Evolutionary conservation across 2,113 vertebrate species (phyloP).

Genomic region (Misgurnus anguillicaudatus): DNA sequence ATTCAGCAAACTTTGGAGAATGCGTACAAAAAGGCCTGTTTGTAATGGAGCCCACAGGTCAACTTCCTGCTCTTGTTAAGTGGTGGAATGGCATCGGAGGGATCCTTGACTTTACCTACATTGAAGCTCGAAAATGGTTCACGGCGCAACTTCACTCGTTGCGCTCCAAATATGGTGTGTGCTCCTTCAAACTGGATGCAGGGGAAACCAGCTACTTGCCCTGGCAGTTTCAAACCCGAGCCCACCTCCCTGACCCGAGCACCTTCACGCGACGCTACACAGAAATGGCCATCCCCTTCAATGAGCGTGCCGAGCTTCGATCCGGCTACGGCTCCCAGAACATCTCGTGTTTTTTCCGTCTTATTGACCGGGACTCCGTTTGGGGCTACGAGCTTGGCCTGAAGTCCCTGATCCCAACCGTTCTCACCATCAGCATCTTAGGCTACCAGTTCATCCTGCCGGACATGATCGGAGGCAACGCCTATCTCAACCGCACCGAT

Average conservation of each 20-base stretch:
- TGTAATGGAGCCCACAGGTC: slow-evolving; percentile 79
- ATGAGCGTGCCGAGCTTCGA: slow-evolving; percentile 85
- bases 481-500: slow-evolving; percentile 71
- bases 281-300: slow-evolving; percentile 90
- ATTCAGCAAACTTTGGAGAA: slow-evolving; percentile 80
- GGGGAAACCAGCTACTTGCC: slow-evolving; percentile 94
- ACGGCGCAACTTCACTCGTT: slow-evolving; percentile 80
- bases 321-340: slow-evolving; percentile 94
- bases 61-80: slow-evolving; percentile 81
- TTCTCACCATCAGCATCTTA: slow-evolving; percentile 92
- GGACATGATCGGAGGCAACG: slow-evolving; percentile 90
- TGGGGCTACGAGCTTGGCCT: slow-evolving; percentile 94
- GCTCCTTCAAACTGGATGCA: slow-evolving; percentile 93
- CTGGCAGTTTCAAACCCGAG: slow-evolving; percentile 84
- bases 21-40: slow-evolving; percentile 83
- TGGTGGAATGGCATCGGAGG: slow-evolving; percentile 95
- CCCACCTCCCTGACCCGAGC: slow-evolving; percentile 83
- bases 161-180: slow-evolving; percentile 80
- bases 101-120: slow-evolving; percentile 92
- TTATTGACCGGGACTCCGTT: slow-evolving; percentile 89
- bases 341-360: slow-evolving; percentile 91
- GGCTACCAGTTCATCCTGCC: slow-evolving; percentile 90
- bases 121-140: slow-evolving; percentile 89
- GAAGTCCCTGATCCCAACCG: slow-evolving; percentile 91
- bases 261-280: slow-evolving; percentile 91